Evolutionary conservation across 2,888 invertebrate species (phyloP).

Genomic region (Diaphora mendica): DNA sequence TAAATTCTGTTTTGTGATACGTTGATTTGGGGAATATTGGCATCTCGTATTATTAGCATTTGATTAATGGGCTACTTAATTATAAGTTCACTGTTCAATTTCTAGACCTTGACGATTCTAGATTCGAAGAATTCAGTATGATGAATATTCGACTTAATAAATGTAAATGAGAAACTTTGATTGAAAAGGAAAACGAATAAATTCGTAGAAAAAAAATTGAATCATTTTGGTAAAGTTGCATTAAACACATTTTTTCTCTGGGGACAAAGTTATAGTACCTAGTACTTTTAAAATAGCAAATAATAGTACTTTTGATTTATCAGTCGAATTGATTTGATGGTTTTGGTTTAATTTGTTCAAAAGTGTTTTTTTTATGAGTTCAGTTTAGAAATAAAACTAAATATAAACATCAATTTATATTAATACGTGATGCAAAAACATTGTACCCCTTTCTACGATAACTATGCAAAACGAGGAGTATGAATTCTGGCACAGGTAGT

Average conservation of each 20-base stretch:
- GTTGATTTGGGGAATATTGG: neutral
- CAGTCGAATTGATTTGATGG: neutral
- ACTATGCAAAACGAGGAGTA: too few relatives aligned
- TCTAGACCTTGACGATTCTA: constrained; percentile 7
- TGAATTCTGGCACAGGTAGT: too few relatives aligned
- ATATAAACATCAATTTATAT: neutral
- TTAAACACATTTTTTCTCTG: neutral
- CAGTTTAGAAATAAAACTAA: too few relatives aligned
- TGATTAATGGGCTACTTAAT: constrained; percentile 7
- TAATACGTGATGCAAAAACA: too few relatives aligned
- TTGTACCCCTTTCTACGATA: too few relatives aligned
- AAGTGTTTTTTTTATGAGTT: too few relatives aligned
- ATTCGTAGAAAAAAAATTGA: neutral
- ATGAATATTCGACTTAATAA: neutral
- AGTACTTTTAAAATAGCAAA: neutral
- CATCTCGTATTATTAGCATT: neutral
- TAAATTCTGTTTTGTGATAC: constrained; percentile 1
- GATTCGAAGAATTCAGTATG: constrained; percentile 7
- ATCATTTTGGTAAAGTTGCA: neutral
- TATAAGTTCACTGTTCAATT: neutral
- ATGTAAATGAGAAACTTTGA: neutral
- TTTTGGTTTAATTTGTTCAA: neutral
- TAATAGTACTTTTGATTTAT: neutral
- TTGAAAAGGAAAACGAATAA: constrained; percentile 1
- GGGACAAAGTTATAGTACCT: neutral